Percentiles rank a stretch among this genome's conserved stretches.
Conservation (phyloP, 2,113 vertebrate species). For the Hypanus sabinus region DNA sequence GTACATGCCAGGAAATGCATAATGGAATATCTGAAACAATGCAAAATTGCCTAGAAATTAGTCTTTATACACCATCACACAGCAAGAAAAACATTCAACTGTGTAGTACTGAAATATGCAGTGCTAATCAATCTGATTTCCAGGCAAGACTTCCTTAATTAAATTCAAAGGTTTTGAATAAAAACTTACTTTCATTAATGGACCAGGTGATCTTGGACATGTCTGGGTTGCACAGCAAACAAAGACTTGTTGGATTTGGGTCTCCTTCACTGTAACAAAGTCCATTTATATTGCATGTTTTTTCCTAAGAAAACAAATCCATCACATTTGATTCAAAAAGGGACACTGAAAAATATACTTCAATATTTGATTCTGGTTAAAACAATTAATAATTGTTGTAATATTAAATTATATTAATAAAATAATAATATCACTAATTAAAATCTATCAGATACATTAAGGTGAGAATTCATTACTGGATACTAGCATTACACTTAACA, state of each 20-base stretch:
- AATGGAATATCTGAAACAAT: no score
- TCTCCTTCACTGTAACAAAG: constrained; percentile 59
- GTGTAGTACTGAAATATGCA: no score
- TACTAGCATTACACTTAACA: no score
- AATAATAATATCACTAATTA: no score
- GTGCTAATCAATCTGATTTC: no score
- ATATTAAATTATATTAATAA: no score
- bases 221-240: constrained; percentile 56
- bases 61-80: no score
- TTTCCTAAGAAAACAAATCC: constrained; percentile 47
- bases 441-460: neutral
- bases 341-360: neutral
- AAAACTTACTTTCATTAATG: constrained; percentile 57
- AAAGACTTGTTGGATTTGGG: constrained; percentile 56
- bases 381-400: neutral
- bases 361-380: neutral
- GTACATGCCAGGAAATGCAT: no score
- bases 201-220: constrained; percentile 60
- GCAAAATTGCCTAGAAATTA: no score
- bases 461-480: no score
- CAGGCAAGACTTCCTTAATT: neutral
- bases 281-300: constrained; percentile 60
- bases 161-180: neutral
- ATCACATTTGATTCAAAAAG: neutral
- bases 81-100: no score